These are phyloP conservation scores for Petrocephalus microphthalmus DNA, from an alignment of 2,113 vertebrate genomes.

Conservation along the genomic window DNA sequence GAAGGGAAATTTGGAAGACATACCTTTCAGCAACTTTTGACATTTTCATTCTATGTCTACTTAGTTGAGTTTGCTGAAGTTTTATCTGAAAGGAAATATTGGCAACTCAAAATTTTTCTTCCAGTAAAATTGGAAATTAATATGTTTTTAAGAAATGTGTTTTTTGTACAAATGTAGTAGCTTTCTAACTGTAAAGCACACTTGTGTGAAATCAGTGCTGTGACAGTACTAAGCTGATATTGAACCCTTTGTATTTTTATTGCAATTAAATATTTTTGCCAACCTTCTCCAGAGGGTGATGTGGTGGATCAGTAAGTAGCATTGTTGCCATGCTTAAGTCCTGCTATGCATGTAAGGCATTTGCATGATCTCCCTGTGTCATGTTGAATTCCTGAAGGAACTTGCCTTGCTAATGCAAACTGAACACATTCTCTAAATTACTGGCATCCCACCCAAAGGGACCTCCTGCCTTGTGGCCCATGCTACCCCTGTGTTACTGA, in stretches of 20 bases:
- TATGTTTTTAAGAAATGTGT: not conserved
- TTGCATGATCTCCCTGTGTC: not conserved
- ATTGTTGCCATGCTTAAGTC: not conserved
- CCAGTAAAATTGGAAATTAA: not conserved
- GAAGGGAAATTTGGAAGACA: slow-evolving; percentile 20
- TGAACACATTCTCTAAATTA: not conserved
- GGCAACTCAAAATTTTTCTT: not conserved
- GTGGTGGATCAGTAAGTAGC: not conserved
- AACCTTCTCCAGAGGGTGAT: not conserved
- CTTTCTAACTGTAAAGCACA: not conserved
- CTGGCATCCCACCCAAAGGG: not conserved
- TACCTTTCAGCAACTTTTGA: slow-evolving; percentile 68
- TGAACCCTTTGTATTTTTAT: not conserved
- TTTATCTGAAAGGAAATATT: not conserved
- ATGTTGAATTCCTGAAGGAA: not conserved
- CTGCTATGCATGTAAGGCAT: not conserved
- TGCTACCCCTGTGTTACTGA: not conserved
- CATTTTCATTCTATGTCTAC: slow-evolving; percentile 55
- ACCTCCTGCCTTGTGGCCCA: not conserved
- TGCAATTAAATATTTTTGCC: not conserved
- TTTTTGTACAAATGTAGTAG: not conserved
- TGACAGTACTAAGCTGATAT: not conserved
- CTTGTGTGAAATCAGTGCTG: not conserved
- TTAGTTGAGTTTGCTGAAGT: slow-evolving; percentile 70
- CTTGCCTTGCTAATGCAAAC: not conserved